Base-by-base conservation (phyloP, 2,888 invertebrate genomes). In the Cartodere bifasciata region DNA sequence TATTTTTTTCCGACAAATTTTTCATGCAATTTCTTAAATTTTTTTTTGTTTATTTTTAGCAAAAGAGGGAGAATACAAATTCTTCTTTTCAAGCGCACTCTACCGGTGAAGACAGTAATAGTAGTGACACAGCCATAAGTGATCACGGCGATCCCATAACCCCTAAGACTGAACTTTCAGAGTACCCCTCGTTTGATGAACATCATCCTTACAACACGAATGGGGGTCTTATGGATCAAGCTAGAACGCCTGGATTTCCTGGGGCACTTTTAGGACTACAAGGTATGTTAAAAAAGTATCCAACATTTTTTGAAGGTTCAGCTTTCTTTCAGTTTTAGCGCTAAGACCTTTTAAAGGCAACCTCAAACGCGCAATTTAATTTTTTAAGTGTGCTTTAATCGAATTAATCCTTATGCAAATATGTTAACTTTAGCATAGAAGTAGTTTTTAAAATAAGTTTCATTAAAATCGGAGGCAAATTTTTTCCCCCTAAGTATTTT, bases 61-160 rank as follows among this genome's bases (percentile, higher is more conserved):
- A n/a, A n/a, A n/a, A 60, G 47, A 60, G 64, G 63, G 64, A 64
- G 44, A 67, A 70, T 52, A 67, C 68, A 32, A 72, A 72, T 45
- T 66, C 67, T 36, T 69, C 70, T 25, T 51, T 67, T 37, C 67
- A 72, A 58, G 71, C 73, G 30, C 77, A 77, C 55, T 77, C 77
- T 40, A 74, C 81, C 23, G 83, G 84, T 26, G 86, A 86, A 53
- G 85, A 86, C 47, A 85, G 84, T 40, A 76, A 75, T 53, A 84
- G 85, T 39, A 83, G 84, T 48, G 86, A 85, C 50, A 82, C 81
- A 32, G 83, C 80, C 40, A 70, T 80, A 38, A 83, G 83, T 49
- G 71, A 71, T 48, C 65, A 70, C 40, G 76, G 74, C 57, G 67
- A 67, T 23, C 72, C 75, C 46, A 68, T 72, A 39, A 70, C 69